Percentiles rank a stretch among this genome's conserved stretches.
Evolutionary conservation across 2,888 invertebrate genomes (phyloP).

Genomic region (Dicyrtomina minuta): DNA sequence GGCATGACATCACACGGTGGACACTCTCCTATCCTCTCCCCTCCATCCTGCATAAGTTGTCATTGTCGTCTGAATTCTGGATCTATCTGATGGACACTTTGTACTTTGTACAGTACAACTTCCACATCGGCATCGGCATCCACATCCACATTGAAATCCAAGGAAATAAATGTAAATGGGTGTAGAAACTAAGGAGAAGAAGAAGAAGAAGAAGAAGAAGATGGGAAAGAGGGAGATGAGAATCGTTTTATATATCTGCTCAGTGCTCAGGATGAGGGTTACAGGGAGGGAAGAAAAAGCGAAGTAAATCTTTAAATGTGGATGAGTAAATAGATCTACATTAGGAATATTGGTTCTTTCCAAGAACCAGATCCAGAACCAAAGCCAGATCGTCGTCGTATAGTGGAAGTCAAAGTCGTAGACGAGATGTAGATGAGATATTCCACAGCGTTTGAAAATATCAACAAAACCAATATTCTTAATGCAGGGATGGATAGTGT

Average conservation of each 20-base stretch:
- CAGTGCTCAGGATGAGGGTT: neutral
- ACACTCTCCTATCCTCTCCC: too few species aligned
- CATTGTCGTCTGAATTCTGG: too few species aligned
- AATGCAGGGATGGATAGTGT: slow-evolving; percentile 2
- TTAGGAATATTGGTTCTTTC: slow-evolving; percentile 27
- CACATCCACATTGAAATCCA: too few species aligned
- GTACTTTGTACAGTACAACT: too few species aligned
- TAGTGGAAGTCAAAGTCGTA: neutral
- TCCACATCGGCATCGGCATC: too few species aligned
- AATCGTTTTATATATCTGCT: neutral
- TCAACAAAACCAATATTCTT: slow-evolving; percentile 22
- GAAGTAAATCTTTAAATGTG: slow-evolving; percentile 26
- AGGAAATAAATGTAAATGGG: too few species aligned
- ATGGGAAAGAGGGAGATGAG: neutral
- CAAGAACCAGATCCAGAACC: too few species aligned
- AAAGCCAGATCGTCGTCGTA: too few species aligned
- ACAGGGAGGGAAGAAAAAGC: neutral
- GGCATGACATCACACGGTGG: too few species aligned
- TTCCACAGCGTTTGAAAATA: neutral
- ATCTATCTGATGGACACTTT: too few species aligned
- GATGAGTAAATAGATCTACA: slow-evolving; percentile 33
- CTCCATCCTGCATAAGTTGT: too few species aligned
- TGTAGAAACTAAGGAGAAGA: too few species aligned
- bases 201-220: neutral
- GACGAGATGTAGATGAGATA: slow-evolving; percentile 23